Conservation (phyloP, 2,113 vertebrate genomes). For the Smithornis capensis region DNA sequence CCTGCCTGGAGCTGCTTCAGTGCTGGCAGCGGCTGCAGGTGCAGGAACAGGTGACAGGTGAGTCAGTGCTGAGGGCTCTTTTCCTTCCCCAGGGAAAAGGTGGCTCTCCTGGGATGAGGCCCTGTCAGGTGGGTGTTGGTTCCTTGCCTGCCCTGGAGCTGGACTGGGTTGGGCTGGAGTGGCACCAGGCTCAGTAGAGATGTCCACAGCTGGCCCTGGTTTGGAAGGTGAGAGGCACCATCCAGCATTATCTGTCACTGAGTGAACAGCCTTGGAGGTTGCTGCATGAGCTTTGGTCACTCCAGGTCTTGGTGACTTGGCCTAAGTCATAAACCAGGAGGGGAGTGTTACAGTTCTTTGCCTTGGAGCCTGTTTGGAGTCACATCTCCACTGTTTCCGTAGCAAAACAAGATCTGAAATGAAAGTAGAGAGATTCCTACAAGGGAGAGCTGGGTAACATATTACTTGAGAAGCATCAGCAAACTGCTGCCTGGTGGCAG, state of each 20-base stretch:
- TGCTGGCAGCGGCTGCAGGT: background rate
- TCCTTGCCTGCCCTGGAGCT: background rate
- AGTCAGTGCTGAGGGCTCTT: background rate
- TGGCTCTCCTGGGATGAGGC: background rate
- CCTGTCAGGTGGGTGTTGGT: fast-evolving
- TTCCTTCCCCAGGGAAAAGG: background rate
- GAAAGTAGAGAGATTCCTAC: background rate
- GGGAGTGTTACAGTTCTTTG: background rate
- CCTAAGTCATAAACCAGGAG: background rate
- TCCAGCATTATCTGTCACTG: background rate
- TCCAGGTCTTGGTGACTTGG: background rate
- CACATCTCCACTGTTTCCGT: background rate
- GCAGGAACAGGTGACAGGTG: background rate
- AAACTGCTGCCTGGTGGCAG: background rate
- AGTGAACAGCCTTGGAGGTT: background rate
- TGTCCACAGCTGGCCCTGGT: background rate
- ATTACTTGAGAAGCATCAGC: background rate
- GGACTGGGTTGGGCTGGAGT: background rate
- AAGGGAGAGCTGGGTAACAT: background rate
- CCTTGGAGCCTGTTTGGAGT: background rate
- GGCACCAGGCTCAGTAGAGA: background rate
- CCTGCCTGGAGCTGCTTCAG: background rate
- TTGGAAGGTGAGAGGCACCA: background rate
- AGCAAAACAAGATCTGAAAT: background rate
- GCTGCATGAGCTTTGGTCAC: background rate